These are phyloP conservation scores for Leucozona laternaria DNA, from an alignment of 2,888 invertebrate genomes.

Conservation along the genomic window DNA sequence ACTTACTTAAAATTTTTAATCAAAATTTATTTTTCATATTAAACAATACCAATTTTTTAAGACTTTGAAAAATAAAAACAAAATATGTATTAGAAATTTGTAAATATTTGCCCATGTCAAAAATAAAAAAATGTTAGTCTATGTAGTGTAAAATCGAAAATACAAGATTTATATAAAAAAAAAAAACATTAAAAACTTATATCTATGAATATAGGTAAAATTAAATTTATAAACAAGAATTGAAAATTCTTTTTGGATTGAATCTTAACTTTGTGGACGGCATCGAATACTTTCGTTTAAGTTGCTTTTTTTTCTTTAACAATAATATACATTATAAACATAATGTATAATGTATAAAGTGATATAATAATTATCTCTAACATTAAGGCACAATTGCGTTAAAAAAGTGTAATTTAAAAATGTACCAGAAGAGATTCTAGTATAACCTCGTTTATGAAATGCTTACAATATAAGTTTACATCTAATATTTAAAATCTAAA, in stretches of 20 bases:
- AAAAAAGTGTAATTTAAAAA: slow-evolving; percentile 12
- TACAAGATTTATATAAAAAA: slow-evolving; percentile 35
- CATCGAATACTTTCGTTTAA: slow-evolving; percentile 50
- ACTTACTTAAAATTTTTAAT: neutral
- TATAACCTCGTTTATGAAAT: slow-evolving; percentile 1
- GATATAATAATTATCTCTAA: slow-evolving; percentile 16
- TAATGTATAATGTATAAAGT: neutral
- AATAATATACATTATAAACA: neutral
- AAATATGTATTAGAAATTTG: neutral
- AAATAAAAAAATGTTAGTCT: slow-evolving; percentile 7
- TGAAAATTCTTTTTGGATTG: neutral
- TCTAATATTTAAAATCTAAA: slow-evolving; percentile 40
- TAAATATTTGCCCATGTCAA: slow-evolving; percentile 17
- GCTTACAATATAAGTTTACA: slow-evolving; percentile 30
- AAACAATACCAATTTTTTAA: slow-evolving; percentile 8
- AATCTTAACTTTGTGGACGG: slow-evolving; percentile 63
- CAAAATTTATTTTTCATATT: slow-evolving; percentile 12
- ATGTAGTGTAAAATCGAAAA: slow-evolving; percentile 1
- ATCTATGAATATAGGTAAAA: slow-evolving; percentile 9
- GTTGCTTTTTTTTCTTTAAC: slow-evolving; percentile 8
- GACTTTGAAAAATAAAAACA: neutral
- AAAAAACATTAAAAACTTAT: slow-evolving; percentile 31
- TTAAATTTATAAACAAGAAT: neutral
- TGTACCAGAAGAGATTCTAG: slow-evolving; percentile 43
- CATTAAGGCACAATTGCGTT: slow-evolving; percentile 56